Evolutionary conservation across 2,113 vertebrate genomes (phyloP).

Genomic region (Cottus gobio): DNA sequence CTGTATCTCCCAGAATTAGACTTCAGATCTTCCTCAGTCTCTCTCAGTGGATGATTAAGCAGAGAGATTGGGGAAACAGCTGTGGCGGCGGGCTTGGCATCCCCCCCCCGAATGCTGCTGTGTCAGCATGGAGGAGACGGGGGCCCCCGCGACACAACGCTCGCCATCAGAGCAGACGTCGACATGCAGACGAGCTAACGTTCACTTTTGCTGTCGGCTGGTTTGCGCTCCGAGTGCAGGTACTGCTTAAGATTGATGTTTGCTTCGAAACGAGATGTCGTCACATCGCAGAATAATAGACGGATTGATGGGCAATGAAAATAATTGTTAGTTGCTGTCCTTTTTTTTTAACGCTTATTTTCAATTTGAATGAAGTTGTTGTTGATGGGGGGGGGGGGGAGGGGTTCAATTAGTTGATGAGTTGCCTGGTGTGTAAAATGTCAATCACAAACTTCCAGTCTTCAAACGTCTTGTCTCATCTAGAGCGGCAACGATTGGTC

Average conservation of each 20-base stretch:
- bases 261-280: not conserved
- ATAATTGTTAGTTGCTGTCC: not conserved
- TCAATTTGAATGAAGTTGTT: not conserved
- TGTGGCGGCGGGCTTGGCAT: conserved; percentile 60
- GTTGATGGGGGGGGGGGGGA: not conserved
- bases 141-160: conserved; percentile 27
- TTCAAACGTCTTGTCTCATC: not conserved
- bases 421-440: not conserved
- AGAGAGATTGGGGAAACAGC: conserved; percentile 73
- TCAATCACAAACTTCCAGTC: not conserved
- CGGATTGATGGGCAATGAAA: not conserved
- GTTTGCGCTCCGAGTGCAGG: not conserved
- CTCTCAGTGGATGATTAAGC: conserved; percentile 72
- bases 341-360: not conserved
- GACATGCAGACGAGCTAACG: conserved; percentile 13
- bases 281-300: not conserved
- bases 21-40: conserved; percentile 57
- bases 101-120: conserved; percentile 62
- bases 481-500: not conserved
- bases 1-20: conserved; percentile 54
- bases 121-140: conserved; percentile 64
- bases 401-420: not conserved
- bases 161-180: conserved; percentile 29
- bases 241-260: not conserved
- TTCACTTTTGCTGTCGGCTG: not conserved